Evolutionary conservation across 2,113 vertebrate species (phyloP), one percentile per base, ranked within the genome.

Genomic region (Periophthalmodon schlosseri): DNA sequence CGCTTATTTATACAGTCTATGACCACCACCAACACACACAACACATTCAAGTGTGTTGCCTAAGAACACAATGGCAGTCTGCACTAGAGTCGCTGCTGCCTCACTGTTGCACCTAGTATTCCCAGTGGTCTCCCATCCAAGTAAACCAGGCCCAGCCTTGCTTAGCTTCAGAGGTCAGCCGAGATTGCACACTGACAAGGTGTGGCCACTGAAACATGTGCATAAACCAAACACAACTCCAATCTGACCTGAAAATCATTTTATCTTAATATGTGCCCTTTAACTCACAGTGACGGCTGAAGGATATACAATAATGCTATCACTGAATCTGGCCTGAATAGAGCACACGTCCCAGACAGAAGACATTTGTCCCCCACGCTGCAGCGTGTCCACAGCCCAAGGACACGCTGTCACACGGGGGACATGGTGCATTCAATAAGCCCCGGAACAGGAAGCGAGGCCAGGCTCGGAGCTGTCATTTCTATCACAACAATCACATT

Each of bases 401-500:
- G 63, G 63, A 65, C 63, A 39, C 18, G 34, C 63, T 65, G 63
- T 65, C 63, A 65, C 63, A 65, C 18, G 8, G 10, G 63, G 63
- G 34, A 65, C 63, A 65, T 65, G 12, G 33, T 39, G 44, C 39
- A 65, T 65, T 65, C 63, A 65, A 65, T 65, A 65, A 65, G 34
- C 23, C 63, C 20, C 63, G 39, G 20, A n/a, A 65, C 34, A 65
- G 63, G 63, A 36, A 65, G 33, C 63, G 18, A 64, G 61, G 61
- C 61, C 28, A 12, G 58, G 33, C 61, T 0, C 5, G 20, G 34
- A 34, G 39, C 34, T 65, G 63, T 65, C 34, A 65, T 65, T n/a
- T 65, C 16, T n/a, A 18, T 65, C 63, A 39, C 63, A 39, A n/a
- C 63, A 65, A 65, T 65, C 63, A 65, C 15, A 65, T 65, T 65